A percentile compares a stretch with the other conserved stretches of the same genome.
phyloP scores from a whole-genome alignment of 2,797 vertebrate species.

The Peromyscus eremicus region DNA sequence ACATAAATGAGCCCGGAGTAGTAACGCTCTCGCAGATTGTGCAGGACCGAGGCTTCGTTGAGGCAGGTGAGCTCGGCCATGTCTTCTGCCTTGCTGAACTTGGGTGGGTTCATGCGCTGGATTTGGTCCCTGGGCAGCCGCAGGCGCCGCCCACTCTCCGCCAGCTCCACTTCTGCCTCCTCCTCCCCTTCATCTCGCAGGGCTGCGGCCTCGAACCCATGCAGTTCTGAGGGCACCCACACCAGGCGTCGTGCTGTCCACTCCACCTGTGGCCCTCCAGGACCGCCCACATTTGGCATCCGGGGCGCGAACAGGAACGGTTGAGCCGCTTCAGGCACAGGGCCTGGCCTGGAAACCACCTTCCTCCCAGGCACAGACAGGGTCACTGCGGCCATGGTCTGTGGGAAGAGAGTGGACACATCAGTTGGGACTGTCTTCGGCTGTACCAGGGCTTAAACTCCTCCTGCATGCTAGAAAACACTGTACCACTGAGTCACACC shows the following conservation, averaged over 20 bases:
- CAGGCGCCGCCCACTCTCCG: slow-evolving; percentile 92
- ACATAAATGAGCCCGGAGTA: slow-evolving; percentile 97
- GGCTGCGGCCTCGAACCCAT: slow-evolving; percentile 95
- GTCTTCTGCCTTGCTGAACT: slow-evolving; percentile 97
- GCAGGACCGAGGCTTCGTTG: slow-evolving; percentile 96
- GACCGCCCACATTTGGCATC: fast-evolving
- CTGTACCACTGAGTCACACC: not conserved
- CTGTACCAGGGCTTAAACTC: not conserved
- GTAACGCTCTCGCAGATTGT: slow-evolving; percentile 96
- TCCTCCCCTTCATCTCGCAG: slow-evolving; percentile 93
- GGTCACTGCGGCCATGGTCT: slow-evolving; percentile 78
- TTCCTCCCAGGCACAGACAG: slow-evolving; percentile 71
- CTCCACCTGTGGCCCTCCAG: slow-evolving; percentile 89
- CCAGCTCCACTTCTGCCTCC: slow-evolving; percentile 95
- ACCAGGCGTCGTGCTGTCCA: slow-evolving; percentile 96
- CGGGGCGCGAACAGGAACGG: slow-evolving; percentile 59
- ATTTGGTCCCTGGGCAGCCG: slow-evolving; percentile 94
- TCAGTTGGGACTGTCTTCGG: not conserved
- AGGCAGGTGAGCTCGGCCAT: slow-evolving; percentile 98
- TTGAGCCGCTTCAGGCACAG: slow-evolving; percentile 73
- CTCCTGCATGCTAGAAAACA: not conserved
- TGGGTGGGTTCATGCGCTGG: slow-evolving; percentile 97
- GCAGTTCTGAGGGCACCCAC: slow-evolving; percentile 96
- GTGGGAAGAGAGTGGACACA: not conserved
- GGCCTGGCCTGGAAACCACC: slow-evolving; percentile 51